Conservation (phyloP, 2,113 vertebrate species). For the Sander vitreus region DNA sequence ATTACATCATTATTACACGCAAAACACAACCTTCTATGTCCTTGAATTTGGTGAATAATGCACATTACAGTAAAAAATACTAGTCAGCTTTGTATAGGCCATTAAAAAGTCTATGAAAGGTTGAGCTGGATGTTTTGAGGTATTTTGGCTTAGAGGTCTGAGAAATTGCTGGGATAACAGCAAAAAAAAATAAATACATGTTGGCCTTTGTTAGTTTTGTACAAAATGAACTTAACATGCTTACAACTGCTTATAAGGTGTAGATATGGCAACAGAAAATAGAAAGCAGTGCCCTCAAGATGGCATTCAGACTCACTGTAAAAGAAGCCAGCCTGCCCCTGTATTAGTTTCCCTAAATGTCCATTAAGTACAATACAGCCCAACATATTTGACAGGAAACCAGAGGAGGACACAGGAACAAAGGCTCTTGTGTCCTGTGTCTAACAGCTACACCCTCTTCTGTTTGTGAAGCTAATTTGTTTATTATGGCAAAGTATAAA, state of each 20-base stretch:
- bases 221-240: constrained; percentile 16
- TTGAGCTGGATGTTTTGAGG: constrained; percentile 59
- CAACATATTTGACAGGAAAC: background rate
- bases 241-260: constrained; percentile 7
- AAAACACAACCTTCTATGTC: background rate
- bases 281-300: constrained; percentile 8
- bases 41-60: background rate
- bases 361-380: background rate
- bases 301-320: background rate
- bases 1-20: background rate
- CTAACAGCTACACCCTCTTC: background rate
- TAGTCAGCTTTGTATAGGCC: constrained; percentile 35
- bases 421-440: constrained; percentile 18
- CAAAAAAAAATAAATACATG: constrained; percentile 10
- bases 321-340: background rate
- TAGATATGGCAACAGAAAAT: constrained; percentile 48
- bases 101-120: constrained; percentile 47
- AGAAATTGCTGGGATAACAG: constrained; percentile 7
- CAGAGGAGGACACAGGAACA: constrained; percentile 1
- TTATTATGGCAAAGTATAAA: constrained; percentile 39
- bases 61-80: constrained; percentile 4
- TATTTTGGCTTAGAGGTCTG: constrained; percentile 67
- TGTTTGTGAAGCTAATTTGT: constrained; percentile 8
- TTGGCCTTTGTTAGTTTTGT: constrained; percentile 32
- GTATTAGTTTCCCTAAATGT: background rate